A percentile compares a stretch with the other conserved stretches of the same genome.
phyloP scores from a whole-genome alignment of 2,797 vertebrate genomes.

The Dromococcyx pavoninus region DNA sequence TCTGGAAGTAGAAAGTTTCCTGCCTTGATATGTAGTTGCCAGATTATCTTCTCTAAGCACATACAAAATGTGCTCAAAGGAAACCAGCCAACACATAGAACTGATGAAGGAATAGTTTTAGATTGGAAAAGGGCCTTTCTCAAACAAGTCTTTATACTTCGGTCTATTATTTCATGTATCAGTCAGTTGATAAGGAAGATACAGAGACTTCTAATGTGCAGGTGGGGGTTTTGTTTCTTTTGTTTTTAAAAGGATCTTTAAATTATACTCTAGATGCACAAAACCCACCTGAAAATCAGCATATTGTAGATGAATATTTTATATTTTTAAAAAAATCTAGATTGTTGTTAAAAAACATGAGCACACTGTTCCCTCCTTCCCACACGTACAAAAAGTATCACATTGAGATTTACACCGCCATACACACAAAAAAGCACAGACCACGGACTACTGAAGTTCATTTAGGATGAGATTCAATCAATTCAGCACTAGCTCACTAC shows the following conservation, averaged over 20 bases:
- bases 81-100: neutral
- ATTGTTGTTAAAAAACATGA: too few species aligned
- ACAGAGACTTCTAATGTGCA: neutral
- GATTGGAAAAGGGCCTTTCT: neutral
- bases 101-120: neutral
- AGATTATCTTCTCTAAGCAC: conserved; percentile 16
- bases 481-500: neutral
- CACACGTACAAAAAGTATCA: neutral
- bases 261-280: neutral
- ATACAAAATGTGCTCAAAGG: neutral
- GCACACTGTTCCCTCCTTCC: too few species aligned
- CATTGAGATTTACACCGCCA: neutral
- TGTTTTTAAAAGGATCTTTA: neutral
- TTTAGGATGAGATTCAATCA: neutral
- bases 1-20: conserved; percentile 57
- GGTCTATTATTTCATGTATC: neutral
- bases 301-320: neutral
- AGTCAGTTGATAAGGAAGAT: neutral
- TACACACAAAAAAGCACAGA: neutral
- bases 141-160: neutral
- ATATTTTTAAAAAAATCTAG: neutral
- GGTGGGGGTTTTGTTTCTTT: neutral
- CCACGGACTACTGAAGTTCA: neutral
- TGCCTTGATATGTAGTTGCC: conserved; percentile 24
- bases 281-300: neutral